Base-by-base conservation (phyloP, 2,113 vertebrate species). In the Balaenoptera acutorostrata region DNA sequence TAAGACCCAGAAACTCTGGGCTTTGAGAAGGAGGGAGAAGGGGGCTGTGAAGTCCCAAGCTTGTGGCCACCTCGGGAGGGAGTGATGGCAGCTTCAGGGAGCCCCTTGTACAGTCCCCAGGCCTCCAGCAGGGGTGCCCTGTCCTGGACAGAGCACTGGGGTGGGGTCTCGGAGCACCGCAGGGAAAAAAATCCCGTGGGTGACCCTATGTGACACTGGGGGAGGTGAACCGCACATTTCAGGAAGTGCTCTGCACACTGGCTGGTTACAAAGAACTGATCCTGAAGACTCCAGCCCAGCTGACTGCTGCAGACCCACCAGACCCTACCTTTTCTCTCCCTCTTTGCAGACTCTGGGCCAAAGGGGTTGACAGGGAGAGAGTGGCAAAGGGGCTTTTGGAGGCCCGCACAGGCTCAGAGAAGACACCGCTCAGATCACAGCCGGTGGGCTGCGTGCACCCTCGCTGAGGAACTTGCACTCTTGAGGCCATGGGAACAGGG, bases 81-180 rank as follows among this genome's bases (percentile, higher is more conserved):
- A 23, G n/a, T 12, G 29, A 27, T 1, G 15, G 36, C 81, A 21
- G 59, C 29, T 72, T 69, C 71, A 77, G 59, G 57, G n/a, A 66
- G 27, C 15, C 74, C 23, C 13, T 15, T 14, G 31, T 27, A 49
- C 1, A 18, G 61, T 81, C n/a, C 9, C 71, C n/a, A n/a, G 57
- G n/a, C 12, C 39, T 66, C 61, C 6, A 49, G n/a, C 3, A 39
- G n/a, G 55, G 15, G 7, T 0, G 1, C 77, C 23, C 31, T 7
- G 14, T 6, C 10, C 57, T 64, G 18, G 25, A n/a, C 10, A 36
- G 52, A 57, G 59, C 44, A 2, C 15, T 46, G 7, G 41, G 55
- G 29, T 21, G 8, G 6, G 9, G 63, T 15, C 39, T 75, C 27
- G 14, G n/a, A 55, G 55, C 2, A 20, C 20, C 0, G 0, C 5